Conservation (phyloP, 2,113 vertebrate genomes). For the Muntiacus muntjak region DNA sequence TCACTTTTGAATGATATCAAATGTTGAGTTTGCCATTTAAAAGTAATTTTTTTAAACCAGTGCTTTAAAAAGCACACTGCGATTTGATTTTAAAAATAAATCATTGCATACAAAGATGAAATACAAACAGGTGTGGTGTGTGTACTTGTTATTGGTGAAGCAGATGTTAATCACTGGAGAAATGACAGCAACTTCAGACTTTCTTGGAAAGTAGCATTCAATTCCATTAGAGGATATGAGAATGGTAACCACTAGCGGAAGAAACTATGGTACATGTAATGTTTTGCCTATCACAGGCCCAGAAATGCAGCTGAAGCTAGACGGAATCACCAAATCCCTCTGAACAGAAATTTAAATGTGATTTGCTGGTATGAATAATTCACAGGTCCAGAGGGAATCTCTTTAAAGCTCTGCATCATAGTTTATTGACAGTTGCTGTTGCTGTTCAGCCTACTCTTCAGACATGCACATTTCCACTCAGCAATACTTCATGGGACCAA, state of each 20-base stretch:
- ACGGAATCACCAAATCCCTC: background rate
- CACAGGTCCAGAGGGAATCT: background rate
- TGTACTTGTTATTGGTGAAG: background rate
- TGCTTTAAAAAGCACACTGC: background rate
- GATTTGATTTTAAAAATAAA: background rate
- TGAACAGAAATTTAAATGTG: background rate
- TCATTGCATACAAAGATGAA: background rate
- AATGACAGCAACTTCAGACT: background rate
- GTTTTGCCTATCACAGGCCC: background rate
- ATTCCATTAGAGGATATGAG: background rate
- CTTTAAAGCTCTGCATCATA: background rate
- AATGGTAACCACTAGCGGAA: background rate
- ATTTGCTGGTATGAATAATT: background rate
- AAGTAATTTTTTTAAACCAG: background rate
- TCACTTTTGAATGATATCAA: background rate
- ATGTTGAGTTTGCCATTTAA: background rate
- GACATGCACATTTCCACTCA: slow-evolving; percentile 99
- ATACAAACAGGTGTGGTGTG: background rate
- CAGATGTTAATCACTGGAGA: background rate
- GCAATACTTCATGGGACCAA: slow-evolving; percentile 94
- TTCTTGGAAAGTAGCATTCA: background rate
- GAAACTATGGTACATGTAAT: background rate
- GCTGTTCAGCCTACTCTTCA: slow-evolving; percentile 89
- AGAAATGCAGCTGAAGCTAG: background rate
- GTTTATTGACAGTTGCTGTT: slow-evolving; percentile 78